Conservation (phyloP, 1,140 invertebrate species). For the Penaeus japonicus region DNA sequence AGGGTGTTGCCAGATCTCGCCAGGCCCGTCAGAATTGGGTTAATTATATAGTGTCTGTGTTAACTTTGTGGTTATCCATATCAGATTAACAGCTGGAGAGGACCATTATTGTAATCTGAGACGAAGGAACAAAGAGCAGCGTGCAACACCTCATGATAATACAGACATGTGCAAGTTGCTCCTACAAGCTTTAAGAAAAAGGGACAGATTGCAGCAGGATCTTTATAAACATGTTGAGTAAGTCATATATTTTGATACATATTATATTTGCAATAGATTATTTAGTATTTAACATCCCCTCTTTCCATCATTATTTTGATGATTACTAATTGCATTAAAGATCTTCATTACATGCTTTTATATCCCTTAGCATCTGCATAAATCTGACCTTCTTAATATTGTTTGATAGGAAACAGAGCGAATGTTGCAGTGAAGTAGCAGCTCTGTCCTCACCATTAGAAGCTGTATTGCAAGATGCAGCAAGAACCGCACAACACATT, state of each 20-base stretch:
- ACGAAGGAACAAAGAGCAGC: slow-evolving; percentile 52
- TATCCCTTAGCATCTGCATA: not conserved
- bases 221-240: slow-evolving; percentile 58
- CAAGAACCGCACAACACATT: slow-evolving; percentile 57
- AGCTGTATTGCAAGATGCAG: slow-evolving; percentile 50
- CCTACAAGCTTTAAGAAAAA: slow-evolving; percentile 55
- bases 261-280: not conserved
- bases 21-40: no score
- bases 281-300: not conserved
- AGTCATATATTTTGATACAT: not conserved
- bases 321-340: no score
- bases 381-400: not conserved
- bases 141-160: slow-evolving; percentile 52
- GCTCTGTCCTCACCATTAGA: slow-evolving; percentile 50
- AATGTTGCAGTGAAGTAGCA: slow-evolving; percentile 53
- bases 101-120: slow-evolving; percentile 53
- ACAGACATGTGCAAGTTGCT: slow-evolving; percentile 59
- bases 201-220: slow-evolving; percentile 58
- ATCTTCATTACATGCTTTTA: not conserved
- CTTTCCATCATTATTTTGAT: no score
- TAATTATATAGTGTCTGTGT: no score
- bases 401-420: slow-evolving; percentile 48
- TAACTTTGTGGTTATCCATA: not conserved
- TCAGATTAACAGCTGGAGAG: slow-evolving; percentile 47
- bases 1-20: no score